Conservation (phyloP, 2,113 vertebrate genomes). For the Gobio gobio region DNA sequence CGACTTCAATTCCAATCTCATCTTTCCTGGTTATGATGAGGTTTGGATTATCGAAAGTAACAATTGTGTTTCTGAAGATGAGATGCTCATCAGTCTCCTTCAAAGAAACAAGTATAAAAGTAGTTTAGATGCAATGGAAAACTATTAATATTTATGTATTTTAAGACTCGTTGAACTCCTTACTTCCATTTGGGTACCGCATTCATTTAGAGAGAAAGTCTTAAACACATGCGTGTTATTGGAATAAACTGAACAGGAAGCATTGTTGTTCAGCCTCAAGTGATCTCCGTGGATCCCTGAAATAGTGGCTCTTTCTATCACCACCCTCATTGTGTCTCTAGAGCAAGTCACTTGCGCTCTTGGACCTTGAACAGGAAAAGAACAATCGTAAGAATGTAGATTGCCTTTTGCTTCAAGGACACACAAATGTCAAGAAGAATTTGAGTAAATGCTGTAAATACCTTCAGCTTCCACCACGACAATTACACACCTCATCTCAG, state of each 20-base stretch:
- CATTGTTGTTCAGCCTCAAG: conserved; percentile 59
- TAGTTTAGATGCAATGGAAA: not conserved
- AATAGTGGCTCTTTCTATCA: conserved; percentile 3
- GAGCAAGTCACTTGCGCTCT: not conserved
- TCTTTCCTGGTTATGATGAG: conserved; percentile 19
- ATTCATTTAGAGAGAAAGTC: conserved; percentile 40
- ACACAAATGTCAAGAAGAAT: not conserved
- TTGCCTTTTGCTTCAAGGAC: not conserved
- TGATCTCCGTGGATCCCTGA: conserved; percentile 53
- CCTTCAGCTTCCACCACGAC: conserved; percentile 47
- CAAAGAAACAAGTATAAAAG: not conserved
- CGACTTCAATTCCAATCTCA: not conserved
- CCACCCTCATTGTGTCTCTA: not conserved
- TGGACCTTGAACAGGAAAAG: not conserved
- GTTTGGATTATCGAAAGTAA: not conserved
- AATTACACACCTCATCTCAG: conserved; percentile 65
- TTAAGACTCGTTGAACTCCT: not conserved
- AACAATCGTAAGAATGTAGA: not conserved
- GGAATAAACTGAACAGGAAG: conserved; percentile 59
- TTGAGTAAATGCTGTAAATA: not conserved
- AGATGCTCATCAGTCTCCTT: conserved; percentile 24
- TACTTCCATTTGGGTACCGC: conserved; percentile 51
- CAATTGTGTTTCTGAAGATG: not conserved
- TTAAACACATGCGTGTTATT: conserved; percentile 59
- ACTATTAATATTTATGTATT: not conserved